These are phyloP conservation scores for Meta bourneti DNA, from an alignment of 2,888 invertebrate genomes.

Conservation along the genomic window DNA sequence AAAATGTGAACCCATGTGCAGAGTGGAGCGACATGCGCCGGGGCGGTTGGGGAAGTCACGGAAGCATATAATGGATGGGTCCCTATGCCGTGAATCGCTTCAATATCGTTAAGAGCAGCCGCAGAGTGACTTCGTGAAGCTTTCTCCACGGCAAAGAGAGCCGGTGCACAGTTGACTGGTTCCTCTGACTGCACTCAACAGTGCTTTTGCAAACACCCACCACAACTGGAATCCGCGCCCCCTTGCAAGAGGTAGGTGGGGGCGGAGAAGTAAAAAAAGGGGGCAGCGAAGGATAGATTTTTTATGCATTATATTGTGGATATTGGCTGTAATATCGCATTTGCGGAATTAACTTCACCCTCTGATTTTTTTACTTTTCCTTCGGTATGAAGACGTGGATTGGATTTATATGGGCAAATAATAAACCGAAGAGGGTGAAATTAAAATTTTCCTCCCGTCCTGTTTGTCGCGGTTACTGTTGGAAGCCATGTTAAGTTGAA, in stretches of 20 bases:
- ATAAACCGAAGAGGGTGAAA: too few species aligned
- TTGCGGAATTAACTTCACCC: conserved; percentile 67
- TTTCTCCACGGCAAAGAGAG: conserved; percentile 57
- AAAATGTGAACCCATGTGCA: conserved; percentile 60
- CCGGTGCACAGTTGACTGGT: conserved; percentile 60
- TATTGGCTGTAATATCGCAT: conserved; percentile 59
- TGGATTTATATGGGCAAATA: too few species aligned
- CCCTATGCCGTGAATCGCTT: conserved; percentile 75
- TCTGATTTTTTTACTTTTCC: too few species aligned
- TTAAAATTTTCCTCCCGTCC: too few species aligned
- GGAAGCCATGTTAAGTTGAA: too few species aligned
- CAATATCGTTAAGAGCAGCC: conserved; percentile 77
- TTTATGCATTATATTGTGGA: conserved; percentile 37
- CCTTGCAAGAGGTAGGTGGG: conserved; percentile 17
- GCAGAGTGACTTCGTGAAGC: conserved; percentile 66
- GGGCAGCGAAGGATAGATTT: conserved; percentile 33
- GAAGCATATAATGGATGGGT: conserved; percentile 75
- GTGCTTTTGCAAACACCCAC: conserved; percentile 75
- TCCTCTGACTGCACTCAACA: conserved; percentile 71
- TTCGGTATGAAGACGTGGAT: too few species aligned
- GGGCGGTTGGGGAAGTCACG: conserved; percentile 53
- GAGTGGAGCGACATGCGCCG: conserved; percentile 30
- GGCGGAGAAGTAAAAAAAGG: conserved; percentile 15
- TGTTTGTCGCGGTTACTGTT: too few species aligned
- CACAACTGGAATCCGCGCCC: conserved; percentile 38